phyloP scores from a whole-genome alignment of 2,888 invertebrate species.

The Cephus pygmeus region DNA sequence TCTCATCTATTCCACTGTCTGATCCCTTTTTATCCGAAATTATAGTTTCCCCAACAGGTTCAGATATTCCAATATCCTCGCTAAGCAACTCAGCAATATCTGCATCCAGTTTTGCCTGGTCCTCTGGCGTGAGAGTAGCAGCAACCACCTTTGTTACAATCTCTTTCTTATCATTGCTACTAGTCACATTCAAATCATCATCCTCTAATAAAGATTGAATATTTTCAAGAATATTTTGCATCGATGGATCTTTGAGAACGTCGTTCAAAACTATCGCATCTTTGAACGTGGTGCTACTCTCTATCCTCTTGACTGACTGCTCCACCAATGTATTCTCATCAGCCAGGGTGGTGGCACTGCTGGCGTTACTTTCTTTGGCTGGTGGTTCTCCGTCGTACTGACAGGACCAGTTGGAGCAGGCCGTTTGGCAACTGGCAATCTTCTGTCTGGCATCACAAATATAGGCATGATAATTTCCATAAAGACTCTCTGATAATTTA shows the following conservation, averaged over 20 bases:
- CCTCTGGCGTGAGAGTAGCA: constrained; percentile 41
- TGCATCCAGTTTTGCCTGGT: constrained; percentile 54
- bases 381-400: constrained; percentile 76
- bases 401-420: constrained; percentile 83
- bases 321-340: constrained; percentile 45
- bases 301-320: constrained; percentile 13
- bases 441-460: constrained; percentile 85
- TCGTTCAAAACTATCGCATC: not conserved
- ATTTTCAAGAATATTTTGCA: constrained; percentile 48
- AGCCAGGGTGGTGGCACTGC: constrained; percentile 37
- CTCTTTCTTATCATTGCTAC: not conserved
- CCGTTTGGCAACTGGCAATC: constrained; percentile 78
- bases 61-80: constrained; percentile 42
- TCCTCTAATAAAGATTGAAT: constrained; percentile 50
- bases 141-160: not conserved
- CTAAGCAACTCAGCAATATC: constrained; percentile 60
- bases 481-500: constrained; percentile 71
- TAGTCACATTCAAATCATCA: constrained; percentile 28
- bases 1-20: constrained; percentile 47
- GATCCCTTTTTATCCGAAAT: constrained; percentile 32
- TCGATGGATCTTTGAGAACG: constrained; percentile 30
- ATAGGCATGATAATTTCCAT: constrained; percentile 87
- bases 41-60: constrained; percentile 11
- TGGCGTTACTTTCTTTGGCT: constrained; percentile 64
- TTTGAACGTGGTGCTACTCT: constrained; percentile 3